Conservation (phyloP, 1,140 invertebrate species). For the Amphibalanus amphitrite region DNA sequence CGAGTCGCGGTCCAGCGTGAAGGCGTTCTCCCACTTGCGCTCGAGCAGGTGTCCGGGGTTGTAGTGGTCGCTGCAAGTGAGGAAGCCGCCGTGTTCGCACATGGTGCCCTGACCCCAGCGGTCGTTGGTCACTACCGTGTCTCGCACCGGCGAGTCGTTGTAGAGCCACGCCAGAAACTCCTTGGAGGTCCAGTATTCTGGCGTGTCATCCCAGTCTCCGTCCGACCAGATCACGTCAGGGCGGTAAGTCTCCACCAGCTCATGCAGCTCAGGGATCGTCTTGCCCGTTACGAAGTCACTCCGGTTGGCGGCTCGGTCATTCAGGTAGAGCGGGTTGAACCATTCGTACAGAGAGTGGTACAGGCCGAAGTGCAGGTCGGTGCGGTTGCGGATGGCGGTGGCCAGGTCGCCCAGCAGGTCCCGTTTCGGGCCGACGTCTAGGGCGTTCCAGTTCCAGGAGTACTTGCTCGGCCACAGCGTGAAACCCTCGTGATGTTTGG, state of each 20-base stretch:
- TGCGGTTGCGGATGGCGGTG: conserved; percentile 8
- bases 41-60: conserved; percentile 57
- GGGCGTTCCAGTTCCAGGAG: conserved; percentile 76
- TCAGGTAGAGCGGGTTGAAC: conserved; percentile 71
- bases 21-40: conserved; percentile 82
- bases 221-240: conserved; percentile 90
- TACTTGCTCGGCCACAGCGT: conserved; percentile 72
- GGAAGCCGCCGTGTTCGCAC: conserved; percentile 78
- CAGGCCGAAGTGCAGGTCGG: conserved; percentile 51
- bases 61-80: conserved; percentile 57
- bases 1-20: conserved; percentile 70
- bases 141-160: conserved; percentile 80
- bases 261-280: conserved; percentile 39
- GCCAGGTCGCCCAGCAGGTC: conserved; percentile 50
- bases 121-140: conserved; percentile 73
- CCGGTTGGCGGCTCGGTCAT: conserved; percentile 50
- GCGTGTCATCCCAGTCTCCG: conserved; percentile 37
- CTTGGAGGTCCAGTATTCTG: conserved; percentile 46
- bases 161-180: conserved; percentile 74
- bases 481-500: conserved; percentile 70
- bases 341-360: conserved; percentile 84
- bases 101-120: conserved; percentile 58
- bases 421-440: conserved; percentile 63
- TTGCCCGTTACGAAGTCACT: conserved; percentile 61
- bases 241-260: conserved; percentile 48